These are phyloP conservation scores for Priocnemis perturbator DNA, from an alignment of 2,888 invertebrate genomes.

Conservation along the genomic window DNA sequence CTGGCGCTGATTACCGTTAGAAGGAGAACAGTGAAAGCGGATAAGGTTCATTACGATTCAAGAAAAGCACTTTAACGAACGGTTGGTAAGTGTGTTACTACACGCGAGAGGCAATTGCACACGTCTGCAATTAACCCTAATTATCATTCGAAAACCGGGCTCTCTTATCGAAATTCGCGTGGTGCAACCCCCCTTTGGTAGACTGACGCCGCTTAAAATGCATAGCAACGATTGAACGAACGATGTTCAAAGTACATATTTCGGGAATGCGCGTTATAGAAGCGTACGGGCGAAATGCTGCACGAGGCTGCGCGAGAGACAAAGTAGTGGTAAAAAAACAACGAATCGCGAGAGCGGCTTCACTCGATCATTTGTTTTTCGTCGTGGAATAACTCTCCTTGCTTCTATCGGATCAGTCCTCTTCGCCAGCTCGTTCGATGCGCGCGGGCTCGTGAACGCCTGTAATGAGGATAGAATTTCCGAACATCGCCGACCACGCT, in stretches of 20 bases:
- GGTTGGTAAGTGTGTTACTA: conserved; percentile 3
- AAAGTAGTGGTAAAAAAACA: no score
- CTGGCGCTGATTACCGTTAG: neutral
- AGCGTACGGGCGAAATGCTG: conserved; percentile 1
- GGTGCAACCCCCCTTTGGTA: conserved; percentile 30
- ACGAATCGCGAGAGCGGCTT: no score
- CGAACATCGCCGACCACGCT: conserved; percentile 21
- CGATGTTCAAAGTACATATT: conserved; percentile 45
- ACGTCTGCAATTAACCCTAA: conserved; percentile 56
- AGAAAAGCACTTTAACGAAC: neutral
- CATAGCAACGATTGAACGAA: conserved; percentile 45
- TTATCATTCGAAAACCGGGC: conserved; percentile 55
- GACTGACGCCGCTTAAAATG: conserved; percentile 53
- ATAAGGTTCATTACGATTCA: conserved; percentile 5
- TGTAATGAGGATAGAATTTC: conserved; percentile 12
- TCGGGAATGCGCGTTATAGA: conserved; percentile 31
- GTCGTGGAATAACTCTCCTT: no score
- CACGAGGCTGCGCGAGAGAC: no score
- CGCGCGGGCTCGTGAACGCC: no score
- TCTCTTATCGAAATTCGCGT: conserved; percentile 48
- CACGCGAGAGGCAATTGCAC: conserved; percentile 36
- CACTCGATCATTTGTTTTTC: no score
- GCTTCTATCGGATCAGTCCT: no score
- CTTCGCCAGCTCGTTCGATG: no score
- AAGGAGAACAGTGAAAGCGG: no score